Conservation (phyloP, 2,113 vertebrate genomes). For the Camelus dromedarius region DNA sequence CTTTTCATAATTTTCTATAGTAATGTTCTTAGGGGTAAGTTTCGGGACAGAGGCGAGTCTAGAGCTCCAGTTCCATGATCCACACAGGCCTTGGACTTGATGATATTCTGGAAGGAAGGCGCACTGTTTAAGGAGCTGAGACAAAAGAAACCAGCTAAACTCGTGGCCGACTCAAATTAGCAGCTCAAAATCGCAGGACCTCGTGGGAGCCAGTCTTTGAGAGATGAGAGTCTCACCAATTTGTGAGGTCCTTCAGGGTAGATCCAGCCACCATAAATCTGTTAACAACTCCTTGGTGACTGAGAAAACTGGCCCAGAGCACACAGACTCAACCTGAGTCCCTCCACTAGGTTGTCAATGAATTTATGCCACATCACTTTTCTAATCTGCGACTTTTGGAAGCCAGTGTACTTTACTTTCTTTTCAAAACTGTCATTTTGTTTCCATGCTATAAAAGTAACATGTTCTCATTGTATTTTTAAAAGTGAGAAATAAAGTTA, state of each 20-base stretch:
- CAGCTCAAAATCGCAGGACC: not conserved
- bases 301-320: not conserved
- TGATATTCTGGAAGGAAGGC: not conserved
- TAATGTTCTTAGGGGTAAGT: not conserved
- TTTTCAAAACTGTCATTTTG: not conserved
- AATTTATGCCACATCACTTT: not conserved
- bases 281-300: not conserved
- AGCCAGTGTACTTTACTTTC: not conserved
- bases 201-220: not conserved
- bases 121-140: not conserved
- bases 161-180: not conserved
- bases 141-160: not conserved
- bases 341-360: not conserved
- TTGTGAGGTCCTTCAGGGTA: not conserved
- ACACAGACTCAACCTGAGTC: not conserved
- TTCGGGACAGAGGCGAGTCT: not conserved
- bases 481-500: not conserved
- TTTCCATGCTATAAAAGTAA: not conserved
- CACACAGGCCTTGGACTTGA: not conserved
- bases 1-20: not conserved
- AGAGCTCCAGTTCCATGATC: not conserved
- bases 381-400: not conserved
- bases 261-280: not conserved
- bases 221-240: not conserved
- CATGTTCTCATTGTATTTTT: not conserved